Evolutionary conservation across 2,113 vertebrate genomes (phyloP).

Genomic region (Corythornis cristatus): DNA sequence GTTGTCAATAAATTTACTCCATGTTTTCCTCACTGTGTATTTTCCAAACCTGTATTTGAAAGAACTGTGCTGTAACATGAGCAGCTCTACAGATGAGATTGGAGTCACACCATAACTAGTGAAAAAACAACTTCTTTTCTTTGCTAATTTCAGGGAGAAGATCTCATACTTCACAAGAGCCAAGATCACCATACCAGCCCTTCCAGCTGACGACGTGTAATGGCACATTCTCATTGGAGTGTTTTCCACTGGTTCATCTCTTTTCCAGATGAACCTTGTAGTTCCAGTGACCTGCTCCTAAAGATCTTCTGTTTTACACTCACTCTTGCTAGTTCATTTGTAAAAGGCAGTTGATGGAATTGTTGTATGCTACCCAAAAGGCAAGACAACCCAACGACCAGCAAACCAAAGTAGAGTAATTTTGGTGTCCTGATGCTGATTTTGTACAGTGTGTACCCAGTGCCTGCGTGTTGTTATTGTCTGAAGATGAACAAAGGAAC

Average conservation of each 20-base stretch:
- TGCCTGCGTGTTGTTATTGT: conserved; percentile 48
- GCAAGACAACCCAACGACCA: neutral
- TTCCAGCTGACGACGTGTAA: conserved; percentile 86
- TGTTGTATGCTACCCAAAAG: conserved; percentile 46
- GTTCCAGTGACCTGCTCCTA: conserved; percentile 54
- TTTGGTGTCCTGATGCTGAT: conserved; percentile 67
- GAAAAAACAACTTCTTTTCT: neutral
- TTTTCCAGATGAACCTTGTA: conserved; percentile 65
- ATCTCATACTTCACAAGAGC: conserved; percentile 87
- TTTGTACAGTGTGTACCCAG: conserved; percentile 70
- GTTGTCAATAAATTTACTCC: neutral
- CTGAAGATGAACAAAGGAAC: conserved; percentile 44
- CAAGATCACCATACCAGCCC: conserved; percentile 83
- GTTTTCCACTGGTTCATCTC: conserved; percentile 44
- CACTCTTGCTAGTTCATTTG: conserved; percentile 64
- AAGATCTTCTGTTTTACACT: conserved; percentile 64
- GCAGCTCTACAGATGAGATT: neutral
- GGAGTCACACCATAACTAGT: neutral
- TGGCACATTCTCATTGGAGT: neutral
- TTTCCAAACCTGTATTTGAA: neutral
- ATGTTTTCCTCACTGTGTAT: neutral
- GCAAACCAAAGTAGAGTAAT: conserved; percentile 72
- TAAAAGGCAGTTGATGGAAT: conserved; percentile 71
- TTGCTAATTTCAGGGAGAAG: conserved; percentile 78
- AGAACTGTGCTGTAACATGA: neutral